Conservation (phyloP, 92 coral and sea anemone species). For the Montipora capitata region DNA sequence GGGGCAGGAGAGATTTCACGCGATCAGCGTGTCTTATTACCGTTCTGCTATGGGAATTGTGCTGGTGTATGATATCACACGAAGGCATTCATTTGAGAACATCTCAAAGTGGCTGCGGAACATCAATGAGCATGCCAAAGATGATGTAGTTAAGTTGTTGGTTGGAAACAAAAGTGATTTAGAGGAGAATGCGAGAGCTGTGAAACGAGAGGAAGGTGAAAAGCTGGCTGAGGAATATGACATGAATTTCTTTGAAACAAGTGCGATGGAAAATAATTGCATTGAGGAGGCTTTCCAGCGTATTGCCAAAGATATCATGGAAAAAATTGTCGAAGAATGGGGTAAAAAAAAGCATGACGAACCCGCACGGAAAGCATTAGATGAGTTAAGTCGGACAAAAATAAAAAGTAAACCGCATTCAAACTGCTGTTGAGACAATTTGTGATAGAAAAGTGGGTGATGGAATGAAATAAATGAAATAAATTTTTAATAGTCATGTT, state of each 20-base stretch:
- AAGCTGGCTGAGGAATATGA: slow-evolving; percentile 83
- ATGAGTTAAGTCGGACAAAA: background rate
- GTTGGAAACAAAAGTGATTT: slow-evolving; percentile 97
- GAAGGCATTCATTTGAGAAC: slow-evolving; percentile 85
- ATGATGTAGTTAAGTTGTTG: slow-evolving; percentile 80
- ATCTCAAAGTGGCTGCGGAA: slow-evolving; percentile 92
- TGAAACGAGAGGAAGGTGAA: slow-evolving; percentile 85
- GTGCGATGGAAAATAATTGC: slow-evolving; percentile 95
- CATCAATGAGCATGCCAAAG: slow-evolving; percentile 87
- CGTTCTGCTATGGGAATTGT: slow-evolving; percentile 95
- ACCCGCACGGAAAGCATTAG: background rate
- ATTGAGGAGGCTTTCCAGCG: slow-evolving; percentile 87
- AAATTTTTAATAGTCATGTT: no score
- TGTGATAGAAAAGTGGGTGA: no score
- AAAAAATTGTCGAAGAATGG: slow-evolving; percentile 63
- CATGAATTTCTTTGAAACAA: slow-evolving; percentile 92
- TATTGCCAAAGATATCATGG: slow-evolving; percentile 86
- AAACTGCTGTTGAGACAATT: slow-evolving; percentile 13
- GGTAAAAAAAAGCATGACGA: background rate
- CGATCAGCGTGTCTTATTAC: slow-evolving; percentile 95
- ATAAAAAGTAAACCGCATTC: slow-evolving; percentile 6
- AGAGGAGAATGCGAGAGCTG: slow-evolving; percentile 75
- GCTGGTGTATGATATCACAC: slow-evolving; percentile 92
- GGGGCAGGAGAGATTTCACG: slow-evolving; percentile 96
- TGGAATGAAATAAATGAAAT: no score